Conservation (phyloP, 2,797 vertebrate species). For the Dicrostonyx torquatus region DNA sequence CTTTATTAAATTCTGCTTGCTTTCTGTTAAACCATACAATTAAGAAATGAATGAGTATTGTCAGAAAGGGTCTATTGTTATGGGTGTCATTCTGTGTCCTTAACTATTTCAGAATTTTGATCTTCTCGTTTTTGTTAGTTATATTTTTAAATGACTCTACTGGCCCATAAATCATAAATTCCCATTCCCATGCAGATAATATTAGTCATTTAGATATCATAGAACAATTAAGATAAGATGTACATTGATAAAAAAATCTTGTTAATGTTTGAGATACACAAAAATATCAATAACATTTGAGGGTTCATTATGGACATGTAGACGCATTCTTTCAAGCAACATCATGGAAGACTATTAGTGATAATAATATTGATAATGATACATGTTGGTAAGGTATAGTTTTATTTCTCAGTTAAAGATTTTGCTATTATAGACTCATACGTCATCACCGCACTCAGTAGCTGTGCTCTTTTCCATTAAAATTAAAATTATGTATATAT, state of each 20-base stretch:
- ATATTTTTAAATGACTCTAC: slow-evolving; percentile 1
- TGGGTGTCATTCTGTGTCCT: neutral
- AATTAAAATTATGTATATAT: neutral
- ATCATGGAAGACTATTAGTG: neutral
- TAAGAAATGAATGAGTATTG: neutral
- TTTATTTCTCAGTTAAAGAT: neutral
- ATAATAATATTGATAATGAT: slow-evolving; percentile 12
- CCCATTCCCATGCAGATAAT: neutral
- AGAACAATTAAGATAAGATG: neutral
- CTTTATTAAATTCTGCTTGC: neutral
- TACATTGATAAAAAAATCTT: neutral
- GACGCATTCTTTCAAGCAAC: neutral
- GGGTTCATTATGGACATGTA: neutral
- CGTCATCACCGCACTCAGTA: neutral
- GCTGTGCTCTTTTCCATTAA: neutral
- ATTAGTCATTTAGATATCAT: neutral
- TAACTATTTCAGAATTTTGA: neutral
- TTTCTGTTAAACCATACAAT: too few relatives aligned
- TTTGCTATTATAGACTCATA: neutral
- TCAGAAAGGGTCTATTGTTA: neutral
- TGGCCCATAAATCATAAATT: neutral
- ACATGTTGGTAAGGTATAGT: neutral
- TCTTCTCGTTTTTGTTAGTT: neutral
- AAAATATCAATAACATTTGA: neutral
- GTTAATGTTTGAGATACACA: neutral